Percentiles rank a stretch among this genome's conserved stretches.
Conservation (phyloP, 2,113 vertebrate genomes). For the Chaetorhynchus papuensis region DNA sequence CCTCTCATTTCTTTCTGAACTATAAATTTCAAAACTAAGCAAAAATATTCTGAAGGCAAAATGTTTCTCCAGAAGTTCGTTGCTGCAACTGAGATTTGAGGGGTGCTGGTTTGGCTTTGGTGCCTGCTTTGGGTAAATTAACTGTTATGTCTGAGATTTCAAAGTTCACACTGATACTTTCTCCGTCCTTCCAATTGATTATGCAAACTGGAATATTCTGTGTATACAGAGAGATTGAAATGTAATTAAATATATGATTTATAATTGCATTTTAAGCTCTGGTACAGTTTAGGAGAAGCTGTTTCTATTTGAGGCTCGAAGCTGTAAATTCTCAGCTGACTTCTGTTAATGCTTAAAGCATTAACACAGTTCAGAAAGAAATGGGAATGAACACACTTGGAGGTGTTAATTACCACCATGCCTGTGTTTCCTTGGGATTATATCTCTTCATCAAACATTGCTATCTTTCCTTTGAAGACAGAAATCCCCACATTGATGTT, state of each 20-base stretch:
- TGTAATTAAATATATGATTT: constrained; percentile 15
- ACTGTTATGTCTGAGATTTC: neutral
- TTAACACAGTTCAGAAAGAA: neutral
- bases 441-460: neutral
- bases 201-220: neutral
- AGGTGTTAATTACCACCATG: neutral
- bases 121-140: neutral
- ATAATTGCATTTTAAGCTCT: neutral
- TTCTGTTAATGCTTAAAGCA: neutral
- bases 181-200: neutral
- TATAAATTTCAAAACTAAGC: neutral
- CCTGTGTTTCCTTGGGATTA: neutral
- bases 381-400: neutral
- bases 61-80: neutral
- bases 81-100: neutral
- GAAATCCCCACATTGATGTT: neutral
- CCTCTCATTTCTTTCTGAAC: neutral
- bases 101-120: neutral
- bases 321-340: neutral
- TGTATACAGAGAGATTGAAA: neutral
- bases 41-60: neutral
- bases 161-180: neutral
- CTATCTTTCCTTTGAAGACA: neutral
- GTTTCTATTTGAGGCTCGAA: neutral
- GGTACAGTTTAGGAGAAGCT: neutral